A percentile compares a stretch with the other conserved stretches of the same genome.
Evolutionary conservation across 2,113 vertebrate genomes (phyloP).

Genomic region (Nerophis ophidion): DNA sequence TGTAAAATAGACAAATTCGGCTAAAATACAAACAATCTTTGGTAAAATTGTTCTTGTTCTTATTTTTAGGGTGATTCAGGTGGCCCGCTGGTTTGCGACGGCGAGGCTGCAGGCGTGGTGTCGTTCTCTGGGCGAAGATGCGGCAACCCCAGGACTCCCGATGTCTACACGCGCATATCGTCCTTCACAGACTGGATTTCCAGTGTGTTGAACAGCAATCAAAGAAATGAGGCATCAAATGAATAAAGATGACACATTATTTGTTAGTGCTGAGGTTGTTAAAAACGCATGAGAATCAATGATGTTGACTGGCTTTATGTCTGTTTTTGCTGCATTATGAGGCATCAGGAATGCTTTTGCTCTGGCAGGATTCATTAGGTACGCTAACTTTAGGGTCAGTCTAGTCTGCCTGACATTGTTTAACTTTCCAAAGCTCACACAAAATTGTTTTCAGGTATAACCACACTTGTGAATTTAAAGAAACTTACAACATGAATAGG

Average conservation of each 20-base stretch:
- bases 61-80: constrained; percentile 81
- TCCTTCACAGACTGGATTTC: constrained; percentile 44
- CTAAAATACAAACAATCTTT: not conserved
- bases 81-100: constrained; percentile 77
- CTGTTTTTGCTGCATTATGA: not conserved
- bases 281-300: not conserved
- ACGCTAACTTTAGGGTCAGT: not conserved
- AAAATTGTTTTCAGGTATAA: no score
- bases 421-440: not conserved
- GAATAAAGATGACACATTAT: not conserved
- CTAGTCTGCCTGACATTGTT: not conserved
- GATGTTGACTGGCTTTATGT: not conserved
- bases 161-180: constrained; percentile 62
- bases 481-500: no score
- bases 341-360: not conserved
- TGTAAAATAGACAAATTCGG: not conserved
- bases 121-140: constrained; percentile 67
- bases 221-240: not conserved
- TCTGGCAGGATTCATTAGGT: not conserved
- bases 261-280: not conserved
- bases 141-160: constrained; percentile 53
- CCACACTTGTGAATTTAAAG: no score
- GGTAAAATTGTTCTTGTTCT: not conserved
- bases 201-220: constrained; percentile 24
- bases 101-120: constrained; percentile 72